These are phyloP conservation scores for Trichonephila inaurata DNA, from an alignment of 1,140 invertebrate species.

Conservation along the genomic window DNA sequence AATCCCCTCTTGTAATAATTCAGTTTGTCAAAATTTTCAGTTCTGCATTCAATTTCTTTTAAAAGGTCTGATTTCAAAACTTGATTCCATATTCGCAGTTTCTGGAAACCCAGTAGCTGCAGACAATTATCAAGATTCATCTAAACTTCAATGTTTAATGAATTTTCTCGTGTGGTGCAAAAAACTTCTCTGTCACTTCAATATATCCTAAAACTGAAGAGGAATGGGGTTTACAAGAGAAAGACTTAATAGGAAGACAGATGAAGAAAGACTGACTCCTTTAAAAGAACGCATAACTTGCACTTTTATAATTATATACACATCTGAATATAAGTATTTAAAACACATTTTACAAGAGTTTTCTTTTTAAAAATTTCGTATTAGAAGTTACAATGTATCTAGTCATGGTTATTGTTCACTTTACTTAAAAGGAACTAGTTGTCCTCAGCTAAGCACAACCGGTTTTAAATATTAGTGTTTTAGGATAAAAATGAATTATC, in stretches of 20 bases:
- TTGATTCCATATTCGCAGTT: not conserved
- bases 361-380: not conserved
- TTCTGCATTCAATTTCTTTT: not conserved
- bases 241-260: not conserved
- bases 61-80: not conserved
- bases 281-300: not conserved
- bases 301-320: conserved; percentile 8
- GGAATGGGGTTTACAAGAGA: not conserved
- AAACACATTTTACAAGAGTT: not conserved
- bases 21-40: not conserved
- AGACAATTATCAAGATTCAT: not conserved
- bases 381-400: conserved; percentile 53
- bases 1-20: not conserved
- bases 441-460: conserved; percentile 2
- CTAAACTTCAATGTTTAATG: not conserved
- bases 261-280: not conserved
- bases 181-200: not conserved
- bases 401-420: conserved; percentile 75
- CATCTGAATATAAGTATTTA: not conserved
- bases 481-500: not conserved
- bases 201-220: not conserved
- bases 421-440: conserved; percentile 12
- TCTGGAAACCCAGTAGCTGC: not conserved
- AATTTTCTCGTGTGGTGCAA: not conserved
- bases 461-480: not conserved